Evolutionary conservation across 2,888 invertebrate species (phyloP), one percentile per base, ranked within the genome.

Genomic region (Polylopha cassiicola): DNA sequence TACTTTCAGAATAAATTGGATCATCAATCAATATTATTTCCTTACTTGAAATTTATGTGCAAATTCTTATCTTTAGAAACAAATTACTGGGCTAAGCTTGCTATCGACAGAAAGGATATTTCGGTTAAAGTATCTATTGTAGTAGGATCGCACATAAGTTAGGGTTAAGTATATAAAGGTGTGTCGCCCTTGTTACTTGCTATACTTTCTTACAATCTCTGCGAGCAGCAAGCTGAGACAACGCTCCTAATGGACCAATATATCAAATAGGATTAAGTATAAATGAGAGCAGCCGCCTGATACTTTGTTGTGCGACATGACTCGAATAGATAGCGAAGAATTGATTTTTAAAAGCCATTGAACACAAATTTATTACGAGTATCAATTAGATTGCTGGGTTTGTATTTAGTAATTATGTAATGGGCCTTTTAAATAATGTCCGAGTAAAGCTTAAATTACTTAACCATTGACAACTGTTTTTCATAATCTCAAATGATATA

Each of bases 261-360:
- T 78, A 79, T 82, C 81, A 81, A 78, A 79, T 61, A 67, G 79
- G 78, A 81, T 82, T 81, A 78, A 71, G 66, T 76, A 70, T 73
- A 78, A 79, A 80, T 74, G 76, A 75, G 77, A 73, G 65, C 55
- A 69, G 64, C 64, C 61, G 62, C 62, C 65, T 66, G 67, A 67
- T 75, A 74, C 69, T 73, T 71, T 67, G 70, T 72, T 65, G 63
- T 66, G 59, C 69, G 65, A 65, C 72, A 73, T 66, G 70, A 69
- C 71, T 58, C 38, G 70, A 73, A 74, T 72, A 62, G 61, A 63
- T 65, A 62, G 50, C 50, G 48, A 44, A 42, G 53, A 58, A 65
- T 65, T 66, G 56, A 61, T 57, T 56, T 54, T 62, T 53, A 53
- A 23, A 10, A 28, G 6, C 24, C 11, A 17, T 32, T 5, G 21